A percentile compares a stretch with the other conserved stretches of the same genome.
Evolutionary conservation across 2,888 invertebrate species (phyloP).

Genomic region (Cistogaster globosa): DNA sequence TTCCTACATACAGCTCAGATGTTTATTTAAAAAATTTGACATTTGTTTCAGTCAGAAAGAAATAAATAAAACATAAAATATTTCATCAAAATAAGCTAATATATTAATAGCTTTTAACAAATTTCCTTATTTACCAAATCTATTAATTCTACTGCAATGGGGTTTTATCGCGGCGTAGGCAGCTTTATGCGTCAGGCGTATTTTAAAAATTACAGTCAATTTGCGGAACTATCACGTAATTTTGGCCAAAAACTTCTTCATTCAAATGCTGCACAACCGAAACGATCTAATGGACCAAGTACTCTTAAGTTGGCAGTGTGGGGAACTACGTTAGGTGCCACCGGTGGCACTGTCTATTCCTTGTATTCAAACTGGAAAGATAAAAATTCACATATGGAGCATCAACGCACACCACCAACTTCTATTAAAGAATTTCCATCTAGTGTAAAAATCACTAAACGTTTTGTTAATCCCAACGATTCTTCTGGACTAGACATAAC

Average conservation of each 20-base stretch:
- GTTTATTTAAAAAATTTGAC: too few relatives aligned
- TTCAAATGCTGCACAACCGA: constrained; percentile 42
- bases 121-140: not conserved
- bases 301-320: constrained; percentile 85
- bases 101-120: not conserved
- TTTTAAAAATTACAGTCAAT: constrained; percentile 19
- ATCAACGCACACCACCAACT: constrained; percentile 77
- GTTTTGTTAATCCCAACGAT: constrained; percentile 88
- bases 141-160: constrained; percentile 73
- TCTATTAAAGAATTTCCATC: constrained; percentile 83
- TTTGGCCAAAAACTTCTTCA: constrained; percentile 39
- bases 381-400: constrained; percentile 81
- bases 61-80: not conserved
- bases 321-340: constrained; percentile 85
- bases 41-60: not conserved
- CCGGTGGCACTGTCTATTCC: constrained; percentile 84
- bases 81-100: not conserved
- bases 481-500: constrained; percentile 89
- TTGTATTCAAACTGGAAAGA: constrained; percentile 77
- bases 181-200: constrained; percentile 62
- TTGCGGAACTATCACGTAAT: constrained; percentile 58
- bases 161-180: constrained; percentile 74
- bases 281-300: constrained; percentile 71
- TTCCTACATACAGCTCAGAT: too few relatives aligned
- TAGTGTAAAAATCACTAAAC: constrained; percentile 84